Conservation (phyloP, 2,888 invertebrate species). For the Athalia cordata region DNA sequence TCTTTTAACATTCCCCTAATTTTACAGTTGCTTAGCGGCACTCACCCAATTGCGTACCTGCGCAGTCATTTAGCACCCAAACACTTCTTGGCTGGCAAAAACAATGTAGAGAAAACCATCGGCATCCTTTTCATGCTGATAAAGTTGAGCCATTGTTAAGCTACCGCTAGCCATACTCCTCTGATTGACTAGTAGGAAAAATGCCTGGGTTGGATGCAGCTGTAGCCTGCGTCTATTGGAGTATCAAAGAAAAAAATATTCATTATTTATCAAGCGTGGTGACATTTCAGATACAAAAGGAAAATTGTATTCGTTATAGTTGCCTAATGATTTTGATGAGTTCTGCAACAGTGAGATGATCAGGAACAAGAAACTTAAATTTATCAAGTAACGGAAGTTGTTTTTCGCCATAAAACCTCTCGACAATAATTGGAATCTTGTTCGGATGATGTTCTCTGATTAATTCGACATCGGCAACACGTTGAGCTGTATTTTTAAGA, state of each 20-base stretch:
- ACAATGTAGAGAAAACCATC: constrained; percentile 93
- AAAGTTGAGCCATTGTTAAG: constrained; percentile 87
- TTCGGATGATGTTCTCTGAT: constrained; percentile 66
- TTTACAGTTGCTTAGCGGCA: neutral
- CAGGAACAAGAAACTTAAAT: constrained; percentile 91
- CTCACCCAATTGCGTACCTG: constrained; percentile 3
- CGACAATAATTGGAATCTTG: constrained; percentile 84
- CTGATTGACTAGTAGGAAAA: constrained; percentile 89
- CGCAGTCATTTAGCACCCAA: constrained; percentile 75
- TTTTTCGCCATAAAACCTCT: constrained; percentile 86
- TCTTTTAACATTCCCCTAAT: neutral
- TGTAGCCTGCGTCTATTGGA: constrained; percentile 77
- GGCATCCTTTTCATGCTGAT: constrained; percentile 83
- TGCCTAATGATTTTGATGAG: constrained; percentile 91
- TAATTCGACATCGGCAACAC: constrained; percentile 64
- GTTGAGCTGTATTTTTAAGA: constrained; percentile 57
- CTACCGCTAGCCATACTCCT: constrained; percentile 88
- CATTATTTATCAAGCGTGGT: neutral
- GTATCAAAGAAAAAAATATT: neutral
- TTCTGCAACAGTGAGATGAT: constrained; percentile 92
- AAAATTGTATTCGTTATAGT: constrained; percentile 49
- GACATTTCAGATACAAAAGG: neutral
- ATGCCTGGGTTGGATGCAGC: constrained; percentile 81
- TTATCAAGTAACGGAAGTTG: constrained; percentile 87
- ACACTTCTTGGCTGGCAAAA: constrained; percentile 93